phyloP scores from a whole-genome alignment of 2,113 vertebrate species.

The Cyphomyrus plagiostoma region DNA sequence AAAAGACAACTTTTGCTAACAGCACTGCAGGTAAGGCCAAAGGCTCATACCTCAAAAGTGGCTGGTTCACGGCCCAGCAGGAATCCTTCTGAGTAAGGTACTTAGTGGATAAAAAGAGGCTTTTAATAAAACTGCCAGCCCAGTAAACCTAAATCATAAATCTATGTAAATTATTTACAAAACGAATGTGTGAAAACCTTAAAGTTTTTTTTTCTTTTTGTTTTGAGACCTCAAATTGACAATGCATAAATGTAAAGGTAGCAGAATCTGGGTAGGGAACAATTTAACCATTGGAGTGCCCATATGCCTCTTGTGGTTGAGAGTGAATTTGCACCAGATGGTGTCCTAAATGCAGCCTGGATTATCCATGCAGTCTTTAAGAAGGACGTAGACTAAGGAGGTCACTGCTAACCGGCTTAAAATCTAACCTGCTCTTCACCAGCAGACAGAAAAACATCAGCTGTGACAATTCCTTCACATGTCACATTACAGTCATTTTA shows the following conservation, averaged over 20 bases:
- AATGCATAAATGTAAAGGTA: neutral
- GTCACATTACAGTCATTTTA: constrained; percentile 25
- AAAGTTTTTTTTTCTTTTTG: neutral
- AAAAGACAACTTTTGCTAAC: neutral
- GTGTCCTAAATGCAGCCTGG: constrained; percentile 19
- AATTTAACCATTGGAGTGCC: neutral
- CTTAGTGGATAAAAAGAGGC: neutral
- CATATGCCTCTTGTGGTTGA: neutral
- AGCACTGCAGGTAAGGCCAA: neutral
- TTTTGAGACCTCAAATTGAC: neutral
- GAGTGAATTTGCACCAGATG: constrained; percentile 20
- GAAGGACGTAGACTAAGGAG: constrained; percentile 12
- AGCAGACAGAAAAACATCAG: constrained; percentile 20
- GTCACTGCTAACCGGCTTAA: constrained; percentile 29
- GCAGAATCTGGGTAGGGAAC: neutral
- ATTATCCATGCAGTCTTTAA: constrained; percentile 24
- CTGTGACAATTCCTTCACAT: constrained; percentile 20
- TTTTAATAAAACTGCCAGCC: neutral
- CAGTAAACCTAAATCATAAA: neutral
- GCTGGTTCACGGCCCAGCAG: neutral
- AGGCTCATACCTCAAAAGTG: neutral
- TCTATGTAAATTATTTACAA: neutral
- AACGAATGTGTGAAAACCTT: neutral
- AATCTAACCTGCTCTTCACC: constrained; percentile 7
- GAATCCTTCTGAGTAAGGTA: neutral